Evolutionary conservation across 2,113 vertebrate species (phyloP).

Genomic region (Alligator mississippiensis): DNA sequence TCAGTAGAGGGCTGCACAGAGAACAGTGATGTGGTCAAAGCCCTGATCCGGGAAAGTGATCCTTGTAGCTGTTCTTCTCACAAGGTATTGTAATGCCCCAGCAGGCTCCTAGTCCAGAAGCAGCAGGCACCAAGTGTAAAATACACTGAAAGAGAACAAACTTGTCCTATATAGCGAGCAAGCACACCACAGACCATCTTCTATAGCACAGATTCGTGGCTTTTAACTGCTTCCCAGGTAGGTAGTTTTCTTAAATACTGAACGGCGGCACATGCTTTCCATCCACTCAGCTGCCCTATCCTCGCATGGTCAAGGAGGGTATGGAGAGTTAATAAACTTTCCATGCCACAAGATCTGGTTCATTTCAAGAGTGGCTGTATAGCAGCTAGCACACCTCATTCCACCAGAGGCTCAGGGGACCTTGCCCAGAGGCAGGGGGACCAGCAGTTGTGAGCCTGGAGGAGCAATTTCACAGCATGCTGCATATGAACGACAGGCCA

Average conservation of each 20-base stretch:
- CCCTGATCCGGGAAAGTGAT: not conserved
- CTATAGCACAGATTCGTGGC: not conserved
- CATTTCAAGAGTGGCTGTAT: not conserved
- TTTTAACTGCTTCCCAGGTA: not conserved
- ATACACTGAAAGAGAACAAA: not conserved
- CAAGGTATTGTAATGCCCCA: fast-evolving
- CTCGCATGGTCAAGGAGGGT: not conserved
- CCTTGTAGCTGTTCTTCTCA: fast-evolving
- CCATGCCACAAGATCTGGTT: not conserved
- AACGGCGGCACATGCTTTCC: not conserved
- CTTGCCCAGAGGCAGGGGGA: fast-evolving
- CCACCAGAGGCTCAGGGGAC: not conserved
- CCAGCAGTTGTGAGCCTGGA: not conserved
- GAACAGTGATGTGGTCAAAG: not conserved
- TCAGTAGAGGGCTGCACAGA: not conserved
- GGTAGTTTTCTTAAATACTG: not conserved
- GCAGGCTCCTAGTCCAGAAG: not conserved
- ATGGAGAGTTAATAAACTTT: not conserved
- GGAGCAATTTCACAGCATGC: not conserved
- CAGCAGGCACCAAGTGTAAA: not conserved
- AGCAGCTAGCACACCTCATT: fast-evolving
- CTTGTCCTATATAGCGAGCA: fast-evolving
- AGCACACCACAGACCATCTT: not conserved
- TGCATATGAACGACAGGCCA: not conserved
- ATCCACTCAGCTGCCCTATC: not conserved